Evolutionary conservation across 2,888 invertebrate genomes (phyloP).

Genomic region (Acanthosepion lycidas): DNA sequence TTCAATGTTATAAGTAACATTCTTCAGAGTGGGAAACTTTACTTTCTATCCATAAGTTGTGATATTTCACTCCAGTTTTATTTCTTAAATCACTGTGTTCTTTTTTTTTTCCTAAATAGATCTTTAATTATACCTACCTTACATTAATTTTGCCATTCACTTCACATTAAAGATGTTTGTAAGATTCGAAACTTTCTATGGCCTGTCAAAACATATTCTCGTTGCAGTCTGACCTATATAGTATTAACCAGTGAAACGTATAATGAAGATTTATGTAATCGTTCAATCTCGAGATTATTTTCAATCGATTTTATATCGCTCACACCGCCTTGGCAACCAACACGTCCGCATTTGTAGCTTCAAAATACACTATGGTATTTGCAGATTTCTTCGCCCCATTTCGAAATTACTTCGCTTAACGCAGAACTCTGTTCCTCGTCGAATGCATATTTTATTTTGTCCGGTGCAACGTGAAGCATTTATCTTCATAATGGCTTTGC

Average conservation of each 20-base stretch:
- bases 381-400: not conserved
- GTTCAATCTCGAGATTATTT: not conserved
- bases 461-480: not conserved
- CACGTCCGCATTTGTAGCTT: not conserved
- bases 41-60: too few species aligned
- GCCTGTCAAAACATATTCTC: not conserved
- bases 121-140: too few species aligned
- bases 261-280: not conserved
- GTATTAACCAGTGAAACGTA: not conserved
- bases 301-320: not conserved
- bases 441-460: not conserved
- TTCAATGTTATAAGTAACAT: too few species aligned
- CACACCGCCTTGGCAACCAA: not conserved
- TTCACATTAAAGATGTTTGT: too few species aligned
- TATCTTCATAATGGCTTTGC: not conserved
- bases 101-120: too few species aligned
- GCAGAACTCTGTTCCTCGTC: too few species aligned
- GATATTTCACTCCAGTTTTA: too few species aligned
- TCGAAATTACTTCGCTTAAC: not conserved
- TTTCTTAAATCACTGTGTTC: too few species aligned
- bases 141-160: too few species aligned
- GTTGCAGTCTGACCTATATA: not conserved
- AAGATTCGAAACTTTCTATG: not conserved
- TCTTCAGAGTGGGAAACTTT: too few species aligned
- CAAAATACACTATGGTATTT: not conserved